Base-by-base conservation (phyloP, 1,140 invertebrate genomes). In the Harpegnathos saltator region DNA sequence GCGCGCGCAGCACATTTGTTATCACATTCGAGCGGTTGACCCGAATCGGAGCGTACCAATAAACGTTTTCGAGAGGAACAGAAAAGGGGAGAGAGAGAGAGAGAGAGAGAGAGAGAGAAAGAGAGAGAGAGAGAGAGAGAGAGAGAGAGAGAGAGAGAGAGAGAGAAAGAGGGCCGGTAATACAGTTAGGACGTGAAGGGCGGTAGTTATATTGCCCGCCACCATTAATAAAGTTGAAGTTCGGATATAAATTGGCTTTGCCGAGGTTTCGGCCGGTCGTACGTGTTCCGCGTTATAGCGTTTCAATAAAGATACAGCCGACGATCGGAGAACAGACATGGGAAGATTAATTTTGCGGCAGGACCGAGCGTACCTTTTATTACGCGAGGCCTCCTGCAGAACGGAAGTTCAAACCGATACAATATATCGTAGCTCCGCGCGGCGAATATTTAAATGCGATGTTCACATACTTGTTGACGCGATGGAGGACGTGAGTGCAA, bases 141-240 rank as follows among this genome's bases (percentile, higher is more conserved):
- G 7, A 44, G 62, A 80, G 65, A 73, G 85, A 44, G 38, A 44
- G 3, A 44, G 38, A 44, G 3, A 44, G 7, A 44, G 38, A 44
- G 9, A 44, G 38, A 44, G 38, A 44, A 11, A 44, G 62, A 80
- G 65, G 75, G 85, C 82, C 52, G 17, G 82, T 90, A 93, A 92
- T 90, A 88, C 73, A 87, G 88, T 92, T 90, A 91, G 69, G 85
- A 90, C 78, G 81, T 84, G 84, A 89, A 86, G 84, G 72, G 86
- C 86, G 88, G 78, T 90, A 82, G 90, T 92, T 92, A 92, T 92
- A 93, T 92, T 91, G 90, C 90, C 83, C 72, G 68, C 85, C 81
- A 88, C 90, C 89, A 93, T 92, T 93, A 93, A 93, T 93, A 93
- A 92, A 85, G 82, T 84, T 91, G 85, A 92, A 91, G 90, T 89